These are phyloP conservation scores for Paramormyrops hopkinsi DNA, from an alignment of 2,797 vertebrate species.

Conservation along the genomic window DNA sequence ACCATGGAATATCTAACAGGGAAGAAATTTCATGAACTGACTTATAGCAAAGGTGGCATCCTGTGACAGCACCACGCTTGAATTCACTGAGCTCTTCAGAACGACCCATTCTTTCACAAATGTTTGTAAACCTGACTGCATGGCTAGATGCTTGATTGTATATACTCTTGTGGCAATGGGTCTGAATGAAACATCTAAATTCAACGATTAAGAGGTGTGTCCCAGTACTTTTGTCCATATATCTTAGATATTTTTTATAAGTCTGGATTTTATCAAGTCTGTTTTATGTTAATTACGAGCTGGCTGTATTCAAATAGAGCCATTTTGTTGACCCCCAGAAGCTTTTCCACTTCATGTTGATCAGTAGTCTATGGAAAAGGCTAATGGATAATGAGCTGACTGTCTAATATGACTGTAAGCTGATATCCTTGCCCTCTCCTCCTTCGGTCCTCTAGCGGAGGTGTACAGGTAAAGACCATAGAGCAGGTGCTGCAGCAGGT, in stretches of 20 bases:
- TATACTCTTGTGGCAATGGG: neutral
- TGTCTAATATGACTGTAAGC: neutral
- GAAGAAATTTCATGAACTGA: neutral
- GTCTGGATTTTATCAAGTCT: neutral
- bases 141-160: neutral
- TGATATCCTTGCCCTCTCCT: neutral
- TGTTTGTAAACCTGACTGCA: neutral
- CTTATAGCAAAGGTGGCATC: neutral
- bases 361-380: neutral
- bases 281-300: neutral
- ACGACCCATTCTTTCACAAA: neutral
- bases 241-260: neutral
- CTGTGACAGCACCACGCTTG: neutral
- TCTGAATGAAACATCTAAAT: neutral
- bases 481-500: constrained; percentile 53
- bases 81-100: neutral
- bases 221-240: neutral
- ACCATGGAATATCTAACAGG: neutral
- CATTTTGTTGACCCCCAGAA: neutral
- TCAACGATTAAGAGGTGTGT: neutral
- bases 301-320: neutral
- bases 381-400: neutral
- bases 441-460: constrained; percentile 34
- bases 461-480: constrained; percentile 45
- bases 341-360: neutral